A percentile compares a stretch with the other conserved stretches of the same genome.
phyloP scores from a whole-genome alignment of 37 sponge, comb jelly and placozoan genomes.

The Cliona cf. orientalis region DNA sequence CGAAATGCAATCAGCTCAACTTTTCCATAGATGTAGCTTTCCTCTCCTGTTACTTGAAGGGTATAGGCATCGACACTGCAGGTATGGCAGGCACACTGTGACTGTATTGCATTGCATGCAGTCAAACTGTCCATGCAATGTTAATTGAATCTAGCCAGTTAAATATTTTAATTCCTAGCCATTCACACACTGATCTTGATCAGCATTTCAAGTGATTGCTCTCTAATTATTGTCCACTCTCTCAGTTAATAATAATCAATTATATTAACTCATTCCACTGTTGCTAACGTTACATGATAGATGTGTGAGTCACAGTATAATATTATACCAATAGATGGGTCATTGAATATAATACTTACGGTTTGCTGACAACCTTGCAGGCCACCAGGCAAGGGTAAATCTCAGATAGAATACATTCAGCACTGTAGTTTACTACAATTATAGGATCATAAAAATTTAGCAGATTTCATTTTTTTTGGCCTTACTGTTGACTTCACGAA shows the following conservation, averaged over 20 bases:
- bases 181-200: too few species aligned
- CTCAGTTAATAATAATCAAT: background rate
- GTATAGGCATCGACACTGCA: constrained; percentile 48
- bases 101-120: background rate
- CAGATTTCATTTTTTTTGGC: too few species aligned
- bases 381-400: constrained; percentile 38
- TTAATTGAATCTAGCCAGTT: too few species aligned
- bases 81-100: background rate
- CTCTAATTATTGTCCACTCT: too few species aligned
- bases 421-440: background rate
- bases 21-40: constrained; percentile 53
- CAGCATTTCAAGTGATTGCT: too few species aligned
- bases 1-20: constrained; percentile 44
- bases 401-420: constrained; percentile 8
- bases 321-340: too few species aligned
- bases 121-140: background rate
- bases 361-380: constrained; percentile 1
- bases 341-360: too few species aligned
- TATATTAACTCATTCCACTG: background rate
- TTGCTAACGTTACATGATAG: too few species aligned
- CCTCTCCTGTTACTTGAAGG: constrained; percentile 52
- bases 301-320: too few species aligned
- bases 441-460: background rate
- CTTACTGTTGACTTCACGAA: constrained; percentile 31
- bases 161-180: too few species aligned